Percentiles rank a stretch among this genome's conserved stretches.
These are phyloP conservation scores for Xenentodon cancila DNA, from an alignment of 2,797 vertebrate genomes.

Conservation along the genomic window DNA sequence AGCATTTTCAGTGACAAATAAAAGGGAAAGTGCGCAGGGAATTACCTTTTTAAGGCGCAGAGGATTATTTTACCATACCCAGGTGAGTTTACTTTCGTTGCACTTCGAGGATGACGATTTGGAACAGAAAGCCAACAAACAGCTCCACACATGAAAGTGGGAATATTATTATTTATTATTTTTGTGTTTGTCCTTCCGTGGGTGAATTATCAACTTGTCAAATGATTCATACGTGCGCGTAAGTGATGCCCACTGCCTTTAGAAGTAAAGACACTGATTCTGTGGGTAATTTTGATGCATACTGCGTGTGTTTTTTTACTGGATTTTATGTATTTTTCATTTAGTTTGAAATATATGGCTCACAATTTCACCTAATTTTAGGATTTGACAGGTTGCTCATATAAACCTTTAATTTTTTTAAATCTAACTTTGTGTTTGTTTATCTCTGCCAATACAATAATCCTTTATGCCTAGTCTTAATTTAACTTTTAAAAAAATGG, in stretches of 20 bases:
- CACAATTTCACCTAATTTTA: slow-evolving; percentile 66
- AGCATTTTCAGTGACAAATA: slow-evolving; percentile 25
- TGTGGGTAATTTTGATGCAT: not conserved
- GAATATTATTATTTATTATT: too few species aligned
- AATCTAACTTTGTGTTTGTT: too few species aligned
- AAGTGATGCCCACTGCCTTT: not conserved
- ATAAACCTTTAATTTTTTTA: not conserved
- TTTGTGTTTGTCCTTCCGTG: slow-evolving; percentile 25
- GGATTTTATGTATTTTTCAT: too few species aligned
- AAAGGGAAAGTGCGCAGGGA: slow-evolving; percentile 24
- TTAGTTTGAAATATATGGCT: not conserved
- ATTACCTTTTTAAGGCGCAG: slow-evolving; percentile 23
- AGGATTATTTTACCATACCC: slow-evolving; percentile 43
- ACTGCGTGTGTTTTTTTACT: not conserved
- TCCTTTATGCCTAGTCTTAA: too few species aligned
- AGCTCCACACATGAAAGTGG: not conserved
- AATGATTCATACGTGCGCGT: slow-evolving; percentile 29
- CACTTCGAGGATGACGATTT: slow-evolving; percentile 1
- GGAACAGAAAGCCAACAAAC: not conserved
- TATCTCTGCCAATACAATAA: too few species aligned
- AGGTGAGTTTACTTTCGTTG: slow-evolving; percentile 64
- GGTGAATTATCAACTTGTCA: slow-evolving; percentile 10
- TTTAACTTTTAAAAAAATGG: too few species aligned
- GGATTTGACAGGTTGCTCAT: slow-evolving; percentile 25
- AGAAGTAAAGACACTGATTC: not conserved